These are phyloP conservation scores for Alsophila aescularia DNA, from an alignment of 2,888 invertebrate species.

Conservation along the genomic window DNA sequence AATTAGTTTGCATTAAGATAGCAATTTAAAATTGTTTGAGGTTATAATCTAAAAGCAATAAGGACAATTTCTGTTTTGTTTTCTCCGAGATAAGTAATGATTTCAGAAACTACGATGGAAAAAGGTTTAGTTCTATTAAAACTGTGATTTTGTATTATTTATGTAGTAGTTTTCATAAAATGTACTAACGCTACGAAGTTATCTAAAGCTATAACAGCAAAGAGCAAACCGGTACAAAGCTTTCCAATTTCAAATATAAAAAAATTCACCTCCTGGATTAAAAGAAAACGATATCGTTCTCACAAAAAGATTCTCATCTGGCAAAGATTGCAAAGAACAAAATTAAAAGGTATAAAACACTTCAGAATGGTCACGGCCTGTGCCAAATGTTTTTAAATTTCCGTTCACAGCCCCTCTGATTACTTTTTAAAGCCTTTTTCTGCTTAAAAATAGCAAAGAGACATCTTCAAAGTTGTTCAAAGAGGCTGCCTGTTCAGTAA, in stretches of 20 bases:
- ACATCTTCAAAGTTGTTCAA: constrained; percentile 62
- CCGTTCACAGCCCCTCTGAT: constrained; percentile 69
- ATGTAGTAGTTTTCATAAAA: too few species aligned
- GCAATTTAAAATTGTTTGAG: constrained; percentile 51
- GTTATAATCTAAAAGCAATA: constrained; percentile 14
- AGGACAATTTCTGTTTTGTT: neutral
- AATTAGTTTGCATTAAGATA: constrained; percentile 70
- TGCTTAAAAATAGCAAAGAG: constrained; percentile 67
- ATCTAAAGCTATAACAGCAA: too few species aligned
- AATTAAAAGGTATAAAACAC: constrained; percentile 74
- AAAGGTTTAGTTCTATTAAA: too few species aligned
- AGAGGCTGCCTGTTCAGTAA: constrained; percentile 66
- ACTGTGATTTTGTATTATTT: neutral
- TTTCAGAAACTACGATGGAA: too few species aligned
- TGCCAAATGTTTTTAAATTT: constrained; percentile 70
- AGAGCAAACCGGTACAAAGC: neutral
- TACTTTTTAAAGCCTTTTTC: constrained; percentile 76
- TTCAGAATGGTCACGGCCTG: constrained; percentile 63
- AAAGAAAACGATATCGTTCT: constrained; percentile 35
- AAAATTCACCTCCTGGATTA: constrained; percentile 19
- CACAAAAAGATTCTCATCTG: constrained; percentile 41
- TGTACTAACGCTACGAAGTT: neutral
- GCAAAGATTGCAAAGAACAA: constrained; percentile 60
- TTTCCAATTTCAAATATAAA: neutral
- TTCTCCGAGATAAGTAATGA: too few species aligned